Evolutionary conservation across 2,797 vertebrate species (phyloP).

Genomic region (Margarornis squamiger): DNA sequence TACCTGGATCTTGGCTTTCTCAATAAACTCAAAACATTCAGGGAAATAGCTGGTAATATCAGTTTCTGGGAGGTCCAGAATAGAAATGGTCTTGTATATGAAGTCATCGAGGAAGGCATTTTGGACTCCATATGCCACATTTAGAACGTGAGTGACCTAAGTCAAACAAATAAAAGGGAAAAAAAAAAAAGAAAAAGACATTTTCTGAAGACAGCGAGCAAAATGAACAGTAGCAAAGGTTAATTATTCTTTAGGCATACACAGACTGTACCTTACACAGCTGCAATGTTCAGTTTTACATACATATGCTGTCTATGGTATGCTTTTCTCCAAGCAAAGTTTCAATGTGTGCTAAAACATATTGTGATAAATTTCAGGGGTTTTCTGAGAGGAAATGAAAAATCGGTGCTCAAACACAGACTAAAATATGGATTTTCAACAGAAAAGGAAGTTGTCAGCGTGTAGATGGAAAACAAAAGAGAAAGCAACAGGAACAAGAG

Average conservation of each 20-base stretch:
- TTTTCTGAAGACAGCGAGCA: not conserved
- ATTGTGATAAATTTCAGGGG: not conserved
- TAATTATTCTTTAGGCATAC: not conserved
- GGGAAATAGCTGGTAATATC: constrained; percentile 86
- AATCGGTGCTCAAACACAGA: not conserved
- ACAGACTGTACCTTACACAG: not conserved
- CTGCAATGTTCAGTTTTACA: not conserved
- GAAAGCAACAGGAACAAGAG: not conserved
- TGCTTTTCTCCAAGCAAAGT: not conserved
- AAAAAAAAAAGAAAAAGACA: not conserved
- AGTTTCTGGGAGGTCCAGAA: constrained; percentile 90
- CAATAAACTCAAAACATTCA: constrained; percentile 92
- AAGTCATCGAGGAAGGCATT: constrained; percentile 89
- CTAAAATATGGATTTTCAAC: not conserved
- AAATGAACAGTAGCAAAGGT: not conserved
- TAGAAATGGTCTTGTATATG: constrained; percentile 87
- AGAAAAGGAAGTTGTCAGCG: not conserved
- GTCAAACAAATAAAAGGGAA: not conserved
- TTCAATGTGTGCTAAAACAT: not conserved
- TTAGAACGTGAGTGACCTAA: constrained; percentile 93
- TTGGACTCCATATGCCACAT: constrained; percentile 92
- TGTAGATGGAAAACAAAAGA: not conserved
- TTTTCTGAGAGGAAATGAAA: not conserved
- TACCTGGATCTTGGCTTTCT: constrained; percentile 86
- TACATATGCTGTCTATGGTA: not conserved